Evolutionary conservation across 2,113 vertebrate genomes (phyloP).

Genomic region (Edolisoma coerulescens): DNA sequence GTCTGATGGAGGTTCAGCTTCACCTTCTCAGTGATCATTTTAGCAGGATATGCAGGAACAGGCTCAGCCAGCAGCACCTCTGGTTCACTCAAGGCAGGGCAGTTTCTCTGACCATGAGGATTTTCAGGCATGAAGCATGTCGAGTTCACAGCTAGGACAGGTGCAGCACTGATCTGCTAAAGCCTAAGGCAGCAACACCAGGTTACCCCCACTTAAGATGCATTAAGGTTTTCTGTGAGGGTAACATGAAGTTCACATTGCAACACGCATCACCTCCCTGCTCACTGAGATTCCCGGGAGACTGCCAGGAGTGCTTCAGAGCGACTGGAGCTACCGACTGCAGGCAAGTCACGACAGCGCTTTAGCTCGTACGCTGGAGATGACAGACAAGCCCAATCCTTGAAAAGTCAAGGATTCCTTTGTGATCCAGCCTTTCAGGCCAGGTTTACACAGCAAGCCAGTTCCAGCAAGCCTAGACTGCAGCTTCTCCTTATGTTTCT

Average conservation of each 20-base stretch:
- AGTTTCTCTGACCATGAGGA: neutral
- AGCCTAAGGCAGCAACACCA: neutral
- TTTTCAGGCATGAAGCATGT: neutral
- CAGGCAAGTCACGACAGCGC: neutral
- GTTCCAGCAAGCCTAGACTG: neutral
- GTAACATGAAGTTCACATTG: neutral
- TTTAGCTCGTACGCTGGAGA: neutral
- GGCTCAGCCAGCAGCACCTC: neutral
- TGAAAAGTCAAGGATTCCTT: neutral
- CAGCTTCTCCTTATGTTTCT: conserved; percentile 3
- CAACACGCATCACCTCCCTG: neutral
- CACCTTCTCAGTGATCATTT: neutral
- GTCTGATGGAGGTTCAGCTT: neutral
- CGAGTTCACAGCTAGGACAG: neutral
- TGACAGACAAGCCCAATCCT: neutral
- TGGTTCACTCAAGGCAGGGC: neutral
- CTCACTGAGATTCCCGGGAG: neutral
- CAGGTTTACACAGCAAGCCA: neutral
- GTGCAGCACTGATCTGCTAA: neutral
- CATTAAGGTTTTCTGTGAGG: neutral
- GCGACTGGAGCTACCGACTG: neutral
- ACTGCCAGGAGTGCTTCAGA: neutral
- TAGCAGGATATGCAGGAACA: neutral
- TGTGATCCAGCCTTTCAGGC: neutral
- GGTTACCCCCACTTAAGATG: neutral